Evolutionary conservation across 2,888 invertebrate genomes (phyloP).

Genomic region (Philhelius pedissequus): DNA sequence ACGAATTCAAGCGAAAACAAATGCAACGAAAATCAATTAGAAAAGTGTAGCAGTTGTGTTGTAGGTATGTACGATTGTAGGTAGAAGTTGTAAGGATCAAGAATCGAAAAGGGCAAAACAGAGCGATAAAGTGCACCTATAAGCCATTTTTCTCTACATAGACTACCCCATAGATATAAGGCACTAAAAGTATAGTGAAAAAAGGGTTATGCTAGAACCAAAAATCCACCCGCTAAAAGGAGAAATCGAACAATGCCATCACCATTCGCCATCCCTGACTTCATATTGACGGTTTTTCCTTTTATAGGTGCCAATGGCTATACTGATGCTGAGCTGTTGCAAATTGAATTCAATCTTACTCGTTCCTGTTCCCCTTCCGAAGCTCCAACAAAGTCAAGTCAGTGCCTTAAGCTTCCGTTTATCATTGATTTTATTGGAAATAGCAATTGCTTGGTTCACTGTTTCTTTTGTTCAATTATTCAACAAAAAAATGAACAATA

Average conservation of each 20-base stretch:
- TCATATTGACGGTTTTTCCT: slow-evolving; percentile 16
- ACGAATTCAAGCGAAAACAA: slow-evolving; percentile 60
- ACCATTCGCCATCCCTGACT: not conserved
- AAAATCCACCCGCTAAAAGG: not conserved
- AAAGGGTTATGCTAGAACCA: slow-evolving; percentile 9
- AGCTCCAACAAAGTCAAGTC: slow-evolving; percentile 6
- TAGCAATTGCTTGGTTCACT: slow-evolving; percentile 37
- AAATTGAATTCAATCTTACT: slow-evolving; percentile 49
- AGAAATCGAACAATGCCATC: not conserved
- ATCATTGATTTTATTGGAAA: slow-evolving; percentile 60
- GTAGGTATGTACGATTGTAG: too few species aligned
- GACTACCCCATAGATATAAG: too few species aligned
- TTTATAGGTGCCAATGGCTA: slow-evolving; percentile 9
- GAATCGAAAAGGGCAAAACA: slow-evolving; percentile 36
- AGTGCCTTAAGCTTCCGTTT: slow-evolving; percentile 52
- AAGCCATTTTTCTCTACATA: not conserved
- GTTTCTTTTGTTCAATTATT: slow-evolving; percentile 53
- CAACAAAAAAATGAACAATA: slow-evolving; percentile 27
- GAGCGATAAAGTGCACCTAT: not conserved
- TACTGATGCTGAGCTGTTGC: slow-evolving; percentile 19
- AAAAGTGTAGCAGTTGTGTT: slow-evolving; percentile 14
- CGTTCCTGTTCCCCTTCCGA: not conserved
- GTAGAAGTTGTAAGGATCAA: slow-evolving; percentile 34
- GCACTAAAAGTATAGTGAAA: not conserved
- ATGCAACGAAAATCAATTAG: slow-evolving; percentile 68